Conservation (phyloP, 2,797 vertebrate species). For the Bucorvus abyssinicus region DNA sequence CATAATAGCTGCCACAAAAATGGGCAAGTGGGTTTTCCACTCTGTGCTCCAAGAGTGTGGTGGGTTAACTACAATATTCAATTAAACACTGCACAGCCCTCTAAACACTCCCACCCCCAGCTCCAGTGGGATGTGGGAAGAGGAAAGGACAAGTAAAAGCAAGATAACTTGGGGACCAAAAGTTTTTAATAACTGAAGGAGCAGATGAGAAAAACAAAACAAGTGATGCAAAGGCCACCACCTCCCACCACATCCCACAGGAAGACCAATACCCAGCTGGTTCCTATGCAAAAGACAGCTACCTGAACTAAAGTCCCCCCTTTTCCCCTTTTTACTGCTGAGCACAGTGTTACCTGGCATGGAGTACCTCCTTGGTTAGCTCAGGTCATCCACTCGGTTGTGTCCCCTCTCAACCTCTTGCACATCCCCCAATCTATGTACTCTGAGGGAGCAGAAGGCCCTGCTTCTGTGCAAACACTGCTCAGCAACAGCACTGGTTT, state of each 20-base stretch:
- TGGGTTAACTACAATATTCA: background rate
- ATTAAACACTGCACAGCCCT: background rate
- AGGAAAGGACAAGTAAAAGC: background rate
- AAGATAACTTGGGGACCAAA: background rate
- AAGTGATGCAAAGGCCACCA: background rate
- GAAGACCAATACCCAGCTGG: background rate
- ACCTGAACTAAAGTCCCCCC: background rate
- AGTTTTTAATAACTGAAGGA: background rate
- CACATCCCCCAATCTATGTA: fast-evolving
- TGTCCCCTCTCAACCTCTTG: background rate
- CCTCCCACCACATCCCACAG: background rate
- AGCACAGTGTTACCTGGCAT: background rate
- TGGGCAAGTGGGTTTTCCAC: background rate
- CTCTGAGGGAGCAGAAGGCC: background rate
- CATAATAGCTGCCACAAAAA: background rate
- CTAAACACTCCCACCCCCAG: background rate
- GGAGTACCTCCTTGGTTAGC: background rate
- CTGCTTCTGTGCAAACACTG: background rate
- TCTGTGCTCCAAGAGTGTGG: background rate
- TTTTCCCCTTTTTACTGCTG: background rate
- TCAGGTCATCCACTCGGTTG: background rate
- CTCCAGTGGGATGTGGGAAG: background rate
- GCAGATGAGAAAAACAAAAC: background rate
- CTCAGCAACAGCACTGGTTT: background rate
- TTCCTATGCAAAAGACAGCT: background rate